Percentiles rank a stretch among this genome's conserved stretches.
These are phyloP conservation scores for Teleogryllus oceanicus DNA, from an alignment of 2,888 invertebrate species.

Conservation along the genomic window DNA sequence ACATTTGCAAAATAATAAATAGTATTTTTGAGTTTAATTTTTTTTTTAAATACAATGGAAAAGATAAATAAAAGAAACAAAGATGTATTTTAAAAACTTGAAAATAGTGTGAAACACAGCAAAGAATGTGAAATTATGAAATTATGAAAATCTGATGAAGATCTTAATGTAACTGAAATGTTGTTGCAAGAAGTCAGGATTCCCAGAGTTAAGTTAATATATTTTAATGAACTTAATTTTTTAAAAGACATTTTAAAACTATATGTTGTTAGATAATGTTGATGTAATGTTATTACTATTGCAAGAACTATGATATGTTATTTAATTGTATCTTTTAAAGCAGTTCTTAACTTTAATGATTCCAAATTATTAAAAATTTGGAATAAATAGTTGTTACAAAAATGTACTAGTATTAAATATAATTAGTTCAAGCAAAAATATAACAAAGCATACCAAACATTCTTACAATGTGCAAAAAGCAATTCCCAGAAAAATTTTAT, in stretches of 20 bases:
- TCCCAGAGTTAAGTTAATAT: slow-evolving; percentile 28
- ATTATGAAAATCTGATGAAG: neutral
- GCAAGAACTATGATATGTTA: too few relatives aligned
- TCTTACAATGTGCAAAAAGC: neutral
- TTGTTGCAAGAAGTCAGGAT: slow-evolving; percentile 37
- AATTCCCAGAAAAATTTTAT: neutral
- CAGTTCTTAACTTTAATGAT: too few relatives aligned
- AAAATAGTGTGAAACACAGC: neutral
- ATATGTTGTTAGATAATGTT: too few relatives aligned
- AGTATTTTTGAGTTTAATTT: too few relatives aligned
- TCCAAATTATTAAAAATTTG: neutral
- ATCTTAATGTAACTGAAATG: slow-evolving; percentile 37
- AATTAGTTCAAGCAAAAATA: slow-evolving; percentile 19
- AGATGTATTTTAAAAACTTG: neutral
- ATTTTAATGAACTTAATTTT: too few relatives aligned
- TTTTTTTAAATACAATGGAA: neutral
- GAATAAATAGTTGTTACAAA: neutral
- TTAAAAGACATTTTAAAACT: too few relatives aligned
- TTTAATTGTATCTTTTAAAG: too few relatives aligned
- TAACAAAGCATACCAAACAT: neutral
- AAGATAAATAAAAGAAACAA: neutral
- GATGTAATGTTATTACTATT: too few relatives aligned
- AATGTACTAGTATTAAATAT: slow-evolving; percentile 12
- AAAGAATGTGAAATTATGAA: too few relatives aligned
- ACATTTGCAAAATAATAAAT: too few relatives aligned